Evolutionary conservation across 2,797 vertebrate species (phyloP), one percentile per base, ranked within the genome.

Genomic region (Brachymystax lenok): DNA sequence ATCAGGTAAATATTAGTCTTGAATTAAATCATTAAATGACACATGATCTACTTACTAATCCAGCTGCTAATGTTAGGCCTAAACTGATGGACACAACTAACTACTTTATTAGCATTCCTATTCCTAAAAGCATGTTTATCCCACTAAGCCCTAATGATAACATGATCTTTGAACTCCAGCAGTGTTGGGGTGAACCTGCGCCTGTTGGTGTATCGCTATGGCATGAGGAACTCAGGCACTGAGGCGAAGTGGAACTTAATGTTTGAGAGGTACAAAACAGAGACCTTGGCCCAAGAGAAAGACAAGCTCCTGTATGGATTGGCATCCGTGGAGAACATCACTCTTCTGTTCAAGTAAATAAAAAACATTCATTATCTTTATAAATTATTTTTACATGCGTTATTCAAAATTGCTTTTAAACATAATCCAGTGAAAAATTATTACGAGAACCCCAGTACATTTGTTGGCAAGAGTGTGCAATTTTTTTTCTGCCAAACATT

Each of bases 241-340:
- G 88, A 92, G 61, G 0, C 8, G 1, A 92, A 94, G 0, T 99
- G 98, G 98, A 88, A 95, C 63, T 76, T 84, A 0, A 97, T 96
- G 94, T 96, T 99, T 12, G 0, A 93, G 52, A 91, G 88, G 80
- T 99, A 99, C 86, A 91, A 88, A 82, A 51, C 78, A 0, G 88
- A 93, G 0, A 14, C 95, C n/a, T 88, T 99, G 85, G 98, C 98
- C 3, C 98, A 99, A 88, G 98, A 99, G 85, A 99, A 99, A 86
- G 97, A 97, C 91, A 99, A 99, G 84, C 90, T 99, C 61, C 93
- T 99, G 12, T 97, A 97, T 19, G 97, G 97, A 46, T 89, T 99
- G 82, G 96, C 98, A 21, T 98, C 97, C 0, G 95, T 96, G 83
- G 90, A 92, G 40, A 83, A 95, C 2, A 76, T 96, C 71, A 12